Evolutionary conservation across 1,140 invertebrate genomes (phyloP), one percentile per base, ranked within the genome.

Genomic region (Euura saliciscinereae): DNA sequence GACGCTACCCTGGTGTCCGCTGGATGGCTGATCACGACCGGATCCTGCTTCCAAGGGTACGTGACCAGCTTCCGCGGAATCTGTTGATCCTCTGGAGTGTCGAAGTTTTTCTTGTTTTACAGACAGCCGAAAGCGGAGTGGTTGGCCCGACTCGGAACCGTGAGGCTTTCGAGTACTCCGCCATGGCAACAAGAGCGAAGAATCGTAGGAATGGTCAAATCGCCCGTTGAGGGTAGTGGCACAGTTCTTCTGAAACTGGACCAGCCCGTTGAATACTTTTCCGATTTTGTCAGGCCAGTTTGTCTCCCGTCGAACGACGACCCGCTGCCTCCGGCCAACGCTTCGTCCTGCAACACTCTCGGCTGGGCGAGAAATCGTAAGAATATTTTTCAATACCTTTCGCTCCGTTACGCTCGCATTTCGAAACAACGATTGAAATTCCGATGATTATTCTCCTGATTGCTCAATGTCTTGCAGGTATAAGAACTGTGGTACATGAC

Each of bases 171-270:
- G 11, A 92, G 93, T 70, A 91, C 91, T 2, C 92, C 95, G 2
- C 96, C 96, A 0, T 97, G 95, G 95, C 94, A 95, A 75, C 95
- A 97, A 82, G 93, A 96, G 77, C 87, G 94, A 43, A 89, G 94
- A 70, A 94, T 97, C 13, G 89, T 95, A 2, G 95, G 95, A 11
- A 95, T 97, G 94, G 92, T 97, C 3, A 95, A 96, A 77, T 96
- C 95, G 1, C 95, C 95, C 0, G 93, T 97, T 0, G 95, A 96
- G 86, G 95, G 95, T 7, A 96, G 94, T 74, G 94, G 93, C 64
- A 89, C 96, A 1, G 94, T 95, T 2, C 83, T 97, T 45, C 89
- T 97, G 6, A 94, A 95, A 78, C 84, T 97, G 64, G 94, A 95
- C 73, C 90, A 93, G 72, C 90, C 94, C 0, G 89, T 96, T 0